These are phyloP conservation scores for Leptopilina drosophilae DNA, from an alignment of 2,888 invertebrate genomes.

Conservation along the genomic window DNA sequence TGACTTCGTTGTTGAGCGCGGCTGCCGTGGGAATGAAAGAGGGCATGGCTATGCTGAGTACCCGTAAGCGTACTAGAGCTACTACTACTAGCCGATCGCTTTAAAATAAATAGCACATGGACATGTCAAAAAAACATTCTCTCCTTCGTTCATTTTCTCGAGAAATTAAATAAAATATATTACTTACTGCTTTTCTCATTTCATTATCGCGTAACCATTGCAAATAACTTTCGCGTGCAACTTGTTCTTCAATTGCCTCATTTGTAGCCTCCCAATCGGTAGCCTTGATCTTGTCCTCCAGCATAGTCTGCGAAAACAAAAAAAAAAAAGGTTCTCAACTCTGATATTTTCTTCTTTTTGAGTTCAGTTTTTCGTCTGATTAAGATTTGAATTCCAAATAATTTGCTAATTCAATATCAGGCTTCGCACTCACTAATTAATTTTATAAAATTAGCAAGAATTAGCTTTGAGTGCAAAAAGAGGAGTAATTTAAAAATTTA, in stretches of 20 bases:
- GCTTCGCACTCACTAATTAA: no score
- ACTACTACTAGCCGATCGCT: constrained; percentile 72
- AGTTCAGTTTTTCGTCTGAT: neutral
- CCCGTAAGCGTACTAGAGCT: constrained; percentile 73
- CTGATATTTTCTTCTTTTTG: no score
- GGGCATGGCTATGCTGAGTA: constrained; percentile 71
- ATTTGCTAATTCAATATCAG: no score
- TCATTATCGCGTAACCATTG: constrained; percentile 87
- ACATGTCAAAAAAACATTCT: constrained; percentile 23
- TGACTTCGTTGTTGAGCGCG: constrained; percentile 70
- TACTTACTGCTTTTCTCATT: constrained; percentile 78
- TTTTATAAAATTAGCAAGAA: no score
- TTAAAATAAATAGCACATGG: constrained; percentile 47
- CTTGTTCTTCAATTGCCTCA: constrained; percentile 92
- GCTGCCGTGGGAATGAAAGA: constrained; percentile 70
- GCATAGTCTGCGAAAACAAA: constrained; percentile 83
- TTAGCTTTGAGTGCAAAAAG: no score
- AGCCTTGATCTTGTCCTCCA: constrained; percentile 91
- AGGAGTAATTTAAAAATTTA: no score
- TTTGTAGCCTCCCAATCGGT: constrained; percentile 96
- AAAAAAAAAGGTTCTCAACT: constrained; percentile 17
- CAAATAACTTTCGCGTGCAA: constrained; percentile 90
- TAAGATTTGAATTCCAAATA: neutral
- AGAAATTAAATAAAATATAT: constrained; percentile 47
- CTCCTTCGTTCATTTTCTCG: neutral